Evolutionary conservation across 2,113 vertebrate genomes (phyloP).

Genomic region (Acrocephalus kingi): DNA sequence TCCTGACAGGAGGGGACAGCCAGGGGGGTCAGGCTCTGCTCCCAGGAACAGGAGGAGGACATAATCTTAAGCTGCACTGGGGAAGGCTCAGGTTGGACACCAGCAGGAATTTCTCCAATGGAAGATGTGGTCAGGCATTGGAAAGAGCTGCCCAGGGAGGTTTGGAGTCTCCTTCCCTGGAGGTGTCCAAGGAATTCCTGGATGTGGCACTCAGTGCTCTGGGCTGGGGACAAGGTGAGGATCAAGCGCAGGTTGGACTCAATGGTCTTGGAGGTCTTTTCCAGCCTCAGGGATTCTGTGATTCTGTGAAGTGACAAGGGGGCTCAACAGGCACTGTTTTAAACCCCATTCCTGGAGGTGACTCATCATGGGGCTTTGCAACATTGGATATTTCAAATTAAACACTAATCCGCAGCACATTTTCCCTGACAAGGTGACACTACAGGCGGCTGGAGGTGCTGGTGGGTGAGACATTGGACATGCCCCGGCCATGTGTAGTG

Average conservation of each 20-base stretch:
- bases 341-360: neutral
- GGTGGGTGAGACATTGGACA: neutral
- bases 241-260: rapidly evolving
- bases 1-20: neutral
- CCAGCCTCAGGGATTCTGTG: neutral
- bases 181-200: neutral
- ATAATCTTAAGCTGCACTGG: rapidly evolving
- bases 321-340: neutral
- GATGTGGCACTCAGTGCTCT: neutral
- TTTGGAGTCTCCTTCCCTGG: neutral
- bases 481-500: neutral
- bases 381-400: neutral
- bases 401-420: rapidly evolving
- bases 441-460: neutral
- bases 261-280: neutral
- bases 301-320: neutral
- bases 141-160: neutral
- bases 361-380: neutral
- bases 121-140: rapidly evolving
- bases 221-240: neutral
- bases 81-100: neutral
- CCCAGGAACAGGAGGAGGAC: neutral
- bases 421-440: neutral
- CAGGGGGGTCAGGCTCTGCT: rapidly evolving
- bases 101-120: neutral